Evolutionary conservation across 2,888 invertebrate genomes (phyloP), one percentile per base, ranked within the genome.

Genomic region (Trichogramma dendrolimi): DNA sequence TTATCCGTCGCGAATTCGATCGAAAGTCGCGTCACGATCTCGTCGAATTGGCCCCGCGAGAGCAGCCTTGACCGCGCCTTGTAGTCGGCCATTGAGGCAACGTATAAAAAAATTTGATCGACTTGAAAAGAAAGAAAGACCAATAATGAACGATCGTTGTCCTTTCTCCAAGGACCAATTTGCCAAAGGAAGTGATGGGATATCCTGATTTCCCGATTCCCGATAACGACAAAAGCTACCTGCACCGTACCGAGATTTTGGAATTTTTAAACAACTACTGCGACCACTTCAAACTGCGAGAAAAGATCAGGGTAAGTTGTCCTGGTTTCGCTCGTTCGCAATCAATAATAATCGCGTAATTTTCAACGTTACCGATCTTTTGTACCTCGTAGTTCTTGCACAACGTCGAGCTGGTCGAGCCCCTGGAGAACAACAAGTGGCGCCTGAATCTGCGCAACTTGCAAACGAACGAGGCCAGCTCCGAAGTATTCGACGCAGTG

Each of bases 131-230:
- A 55, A 27, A 51, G 38, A 51, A 51, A 43, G 7, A 43, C 10
- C 50, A 14, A 40, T 27, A 27, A 27, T 3, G 27, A 27, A 27
- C 27, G 27, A 27, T 27, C 27, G 27, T 3, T 27, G 49, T 10
- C 54, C 39, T 50, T 41, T 27, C 27, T 27, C 27, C 27, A 27
- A 95, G 95, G 72, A 94, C 95, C 0, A 96, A 96, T 79, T 83
- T 96, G 7, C 96, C 96, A 0, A 95, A 94, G 75, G 94, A 96
- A 81, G 86, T 92, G 4, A 96, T 96, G 96, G 91, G 90, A 0
- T 95, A 87, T 76, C 92, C 92, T 0, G 94, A 92, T 74, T 92
- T 89, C 79, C 88, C 90, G 0, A 88, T 94, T 63, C 86, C 89
- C 0, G 83, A 86, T 61, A 86, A 86, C 68, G 81, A 87, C 6